Percentiles rank a stretch among this genome's conserved stretches.
These are phyloP conservation scores for Littorina saxatilis DNA, from an alignment of 1,140 invertebrate species.

Conservation along the genomic window DNA sequence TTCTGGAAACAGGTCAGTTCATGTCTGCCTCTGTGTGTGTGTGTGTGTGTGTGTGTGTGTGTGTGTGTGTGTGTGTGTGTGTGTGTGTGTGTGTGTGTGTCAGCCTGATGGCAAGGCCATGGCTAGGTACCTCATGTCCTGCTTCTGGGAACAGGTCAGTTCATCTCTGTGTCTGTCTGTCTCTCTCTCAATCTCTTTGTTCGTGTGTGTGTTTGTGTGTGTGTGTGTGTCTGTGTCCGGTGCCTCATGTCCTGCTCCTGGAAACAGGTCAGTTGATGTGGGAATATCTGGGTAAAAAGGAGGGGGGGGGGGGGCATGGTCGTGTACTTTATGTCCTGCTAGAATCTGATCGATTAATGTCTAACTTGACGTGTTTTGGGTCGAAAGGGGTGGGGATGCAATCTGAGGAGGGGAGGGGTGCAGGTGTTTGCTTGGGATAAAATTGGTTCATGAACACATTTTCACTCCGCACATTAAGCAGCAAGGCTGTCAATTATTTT, in stretches of 20 bases:
- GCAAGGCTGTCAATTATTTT: too few species aligned
- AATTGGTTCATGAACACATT: too few species aligned
- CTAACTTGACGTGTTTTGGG: too few species aligned
- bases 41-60: conserved; percentile 1
- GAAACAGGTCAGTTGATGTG: not conserved
- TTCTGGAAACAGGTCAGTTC: too few species aligned
- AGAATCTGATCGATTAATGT: conserved; percentile 32
- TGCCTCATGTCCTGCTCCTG: too few species aligned
- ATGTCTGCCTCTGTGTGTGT: conserved; percentile 2
- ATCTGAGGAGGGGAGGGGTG: not conserved
- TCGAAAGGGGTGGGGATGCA: too few species aligned
- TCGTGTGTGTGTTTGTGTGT: conserved; percentile 14
- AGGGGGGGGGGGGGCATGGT: conserved; percentile 37
- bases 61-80: conserved; percentile 20
- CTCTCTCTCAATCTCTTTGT: not conserved
- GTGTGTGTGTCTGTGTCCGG: not conserved
- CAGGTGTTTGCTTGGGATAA: too few species aligned
- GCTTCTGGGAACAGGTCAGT: too few species aligned
- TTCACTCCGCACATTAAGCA: too few species aligned
- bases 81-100: not conserved
- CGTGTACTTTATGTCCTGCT: conserved; percentile 50
- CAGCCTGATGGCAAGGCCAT: too few species aligned
- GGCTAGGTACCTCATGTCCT: too few species aligned
- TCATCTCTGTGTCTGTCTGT: not conserved
- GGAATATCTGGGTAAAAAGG: not conserved